Conservation (phyloP, 2,888 invertebrate genomes). For the Rhabditoides inermis region DNA sequence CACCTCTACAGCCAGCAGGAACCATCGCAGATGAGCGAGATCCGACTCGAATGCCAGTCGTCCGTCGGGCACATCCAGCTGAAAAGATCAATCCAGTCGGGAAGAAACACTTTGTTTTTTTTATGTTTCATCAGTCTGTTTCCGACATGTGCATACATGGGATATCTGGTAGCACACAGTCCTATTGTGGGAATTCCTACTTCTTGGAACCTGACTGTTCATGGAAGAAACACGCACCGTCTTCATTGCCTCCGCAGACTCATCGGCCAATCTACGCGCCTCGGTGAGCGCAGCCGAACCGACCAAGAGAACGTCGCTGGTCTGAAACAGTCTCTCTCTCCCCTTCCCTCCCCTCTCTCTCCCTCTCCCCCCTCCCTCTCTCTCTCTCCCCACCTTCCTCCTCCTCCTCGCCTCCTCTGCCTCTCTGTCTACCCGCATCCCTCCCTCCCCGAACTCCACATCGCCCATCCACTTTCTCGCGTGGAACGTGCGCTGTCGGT, state of each 20-base stretch:
- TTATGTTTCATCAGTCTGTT: no score
- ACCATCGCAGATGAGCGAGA: slow-evolving; percentile 72
- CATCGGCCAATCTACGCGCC: no score
- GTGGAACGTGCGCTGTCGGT: slow-evolving; percentile 67
- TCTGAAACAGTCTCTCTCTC: slow-evolving; percentile 6
- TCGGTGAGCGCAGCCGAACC: no score
- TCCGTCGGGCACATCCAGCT: slow-evolving; percentile 69
- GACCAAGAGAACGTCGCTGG: no score
- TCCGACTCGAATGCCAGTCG: slow-evolving; percentile 66
- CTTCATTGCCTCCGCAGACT: slow-evolving; percentile 4
- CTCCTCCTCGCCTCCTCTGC: slow-evolving; percentile 4
- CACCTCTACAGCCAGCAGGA: slow-evolving; percentile 76
- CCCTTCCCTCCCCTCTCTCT: background rate
- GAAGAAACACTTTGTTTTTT: no score
- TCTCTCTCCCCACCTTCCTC: background rate
- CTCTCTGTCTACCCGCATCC: slow-evolving; percentile 61
- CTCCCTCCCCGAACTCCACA: slow-evolving; percentile 68
- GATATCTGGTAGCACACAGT: no score
- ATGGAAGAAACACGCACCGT: slow-evolving; percentile 2
- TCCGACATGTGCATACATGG: no score
- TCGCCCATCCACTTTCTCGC: slow-evolving; percentile 75
- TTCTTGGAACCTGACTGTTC: slow-evolving; percentile 53
- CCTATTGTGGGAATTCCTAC: no score
- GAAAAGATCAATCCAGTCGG: background rate
- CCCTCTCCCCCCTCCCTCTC: background rate